phyloP scores from a whole-genome alignment of 2,113 vertebrate species.

The Lichenostomus cassidix region DNA sequence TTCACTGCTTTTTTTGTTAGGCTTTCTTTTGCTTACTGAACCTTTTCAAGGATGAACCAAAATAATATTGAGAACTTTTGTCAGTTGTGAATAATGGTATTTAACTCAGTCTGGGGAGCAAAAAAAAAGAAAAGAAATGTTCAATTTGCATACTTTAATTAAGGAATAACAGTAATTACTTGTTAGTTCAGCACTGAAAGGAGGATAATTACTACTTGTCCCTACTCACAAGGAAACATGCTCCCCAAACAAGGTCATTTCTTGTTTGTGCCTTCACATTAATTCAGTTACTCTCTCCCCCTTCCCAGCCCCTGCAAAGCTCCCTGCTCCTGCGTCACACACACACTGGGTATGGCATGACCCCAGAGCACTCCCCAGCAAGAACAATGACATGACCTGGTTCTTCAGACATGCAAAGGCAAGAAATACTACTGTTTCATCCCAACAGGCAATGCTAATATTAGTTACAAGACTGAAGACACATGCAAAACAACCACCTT shows the following conservation, averaged over 20 bases:
- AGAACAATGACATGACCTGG: not conserved
- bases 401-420: not conserved
- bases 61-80: conserved; percentile 40
- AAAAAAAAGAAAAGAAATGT: not conserved
- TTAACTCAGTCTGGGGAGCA: not conserved
- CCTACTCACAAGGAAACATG: conserved; percentile 41
- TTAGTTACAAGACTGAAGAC: not conserved
- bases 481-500: not conserved
- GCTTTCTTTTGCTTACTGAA: not conserved
- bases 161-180: conserved; percentile 61
- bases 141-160: conserved; percentile 56
- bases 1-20: conserved; percentile 28
- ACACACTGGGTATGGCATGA: not conserved
- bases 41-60: conserved; percentile 11
- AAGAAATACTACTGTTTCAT: not conserved
- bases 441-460: not conserved
- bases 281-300: conserved; percentile 54
- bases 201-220: conserved; percentile 71
- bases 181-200: conserved; percentile 56
- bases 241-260: conserved; percentile 61
- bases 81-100: conserved; percentile 23
- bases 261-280: conserved; percentile 51
- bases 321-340: conserved; percentile 26
- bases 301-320: not conserved
- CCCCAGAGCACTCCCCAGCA: not conserved